Base-by-base conservation (phyloP, 2,113 vertebrate species). In the Dasypus novemcinctus region DNA sequence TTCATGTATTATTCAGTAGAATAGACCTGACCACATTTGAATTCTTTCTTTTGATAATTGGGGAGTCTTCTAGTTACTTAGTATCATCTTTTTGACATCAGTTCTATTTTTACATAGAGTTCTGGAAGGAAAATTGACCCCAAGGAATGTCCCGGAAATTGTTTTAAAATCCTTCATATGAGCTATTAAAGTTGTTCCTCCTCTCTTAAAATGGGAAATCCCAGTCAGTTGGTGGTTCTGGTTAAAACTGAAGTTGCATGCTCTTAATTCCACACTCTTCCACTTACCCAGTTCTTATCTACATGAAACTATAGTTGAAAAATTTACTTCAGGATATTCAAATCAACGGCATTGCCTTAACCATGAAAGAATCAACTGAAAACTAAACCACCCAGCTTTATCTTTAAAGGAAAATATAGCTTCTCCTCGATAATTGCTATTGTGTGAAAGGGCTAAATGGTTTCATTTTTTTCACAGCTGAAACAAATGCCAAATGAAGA, bases 51-150 rank as follows among this genome's bases (percentile, higher is more conserved):
- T 75, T 76, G n/a, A 31, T 89, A 80, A 63, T 11, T 49, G 3
- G 17, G 38, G 23, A 21, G 59, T 92, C 59, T 90, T 92, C 87
- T 92, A 84, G 64, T 74, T 52, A 74, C 23, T 69, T 74, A 71
- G 29, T 6, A 27, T 93, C 61, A 71, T 79, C 36, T 71, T 87
- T 79, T 84, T 68, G 27, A 81, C 7, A 52, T 78, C 57, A 71
- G 33, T 18, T 76, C 33, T 38, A 74, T 94, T 83, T 95, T 68
- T 94, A 78, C 2, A 87, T 61, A 87, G 69, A 89, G 33, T 61
- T 27, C 7, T 71, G 27, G 38, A 81, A 90, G 91, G 63, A 41
- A 83, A 85, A 76, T 2, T 27, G 43, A 75, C 38, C 3, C 49
- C 59, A 87, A 57, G 46, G 74, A 95, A 76, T 52, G 10, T 15